Evolutionary conservation across 2,113 vertebrate species (phyloP).

Genomic region (Alethe castanea): DNA sequence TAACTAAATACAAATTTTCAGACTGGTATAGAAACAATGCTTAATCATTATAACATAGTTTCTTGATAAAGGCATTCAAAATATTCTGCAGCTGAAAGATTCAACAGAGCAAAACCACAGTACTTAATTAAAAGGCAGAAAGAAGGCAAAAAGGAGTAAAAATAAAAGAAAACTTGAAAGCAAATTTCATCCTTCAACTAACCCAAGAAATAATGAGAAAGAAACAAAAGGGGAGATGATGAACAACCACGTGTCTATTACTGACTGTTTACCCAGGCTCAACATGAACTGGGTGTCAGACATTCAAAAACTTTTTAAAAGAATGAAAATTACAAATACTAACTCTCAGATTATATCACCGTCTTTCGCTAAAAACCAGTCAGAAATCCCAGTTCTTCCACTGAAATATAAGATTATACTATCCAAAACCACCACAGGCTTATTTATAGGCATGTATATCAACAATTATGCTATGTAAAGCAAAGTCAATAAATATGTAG

Average conservation of each 20-base stretch:
- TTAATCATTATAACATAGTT: neutral
- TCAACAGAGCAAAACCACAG: neutral
- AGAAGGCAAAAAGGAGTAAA: neutral
- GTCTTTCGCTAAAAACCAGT: neutral
- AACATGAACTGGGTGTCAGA: neutral
- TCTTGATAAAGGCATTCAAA: neutral
- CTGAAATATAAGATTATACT: neutral
- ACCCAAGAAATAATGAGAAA: neutral
- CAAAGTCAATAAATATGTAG: neutral
- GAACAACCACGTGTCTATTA: neutral
- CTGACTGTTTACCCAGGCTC: neutral
- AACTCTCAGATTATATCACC: neutral
- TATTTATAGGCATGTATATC: neutral
- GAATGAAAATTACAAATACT: neutral
- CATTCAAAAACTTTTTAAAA: neutral
- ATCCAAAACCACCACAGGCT: neutral
- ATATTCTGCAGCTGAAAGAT: neutral
- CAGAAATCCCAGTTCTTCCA: neutral
- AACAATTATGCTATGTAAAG: neutral
- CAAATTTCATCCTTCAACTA: constrained; percentile 1
- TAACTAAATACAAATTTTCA: neutral
- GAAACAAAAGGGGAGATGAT: constrained; percentile 1
- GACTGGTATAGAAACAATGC: neutral
- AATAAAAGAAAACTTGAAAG: neutral
- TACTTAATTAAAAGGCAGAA: neutral